Percentiles rank a stretch among this genome's conserved stretches.
phyloP scores from a whole-genome alignment of 2,888 invertebrate genomes.

The Drosophila nr. perissopoda region DNA sequence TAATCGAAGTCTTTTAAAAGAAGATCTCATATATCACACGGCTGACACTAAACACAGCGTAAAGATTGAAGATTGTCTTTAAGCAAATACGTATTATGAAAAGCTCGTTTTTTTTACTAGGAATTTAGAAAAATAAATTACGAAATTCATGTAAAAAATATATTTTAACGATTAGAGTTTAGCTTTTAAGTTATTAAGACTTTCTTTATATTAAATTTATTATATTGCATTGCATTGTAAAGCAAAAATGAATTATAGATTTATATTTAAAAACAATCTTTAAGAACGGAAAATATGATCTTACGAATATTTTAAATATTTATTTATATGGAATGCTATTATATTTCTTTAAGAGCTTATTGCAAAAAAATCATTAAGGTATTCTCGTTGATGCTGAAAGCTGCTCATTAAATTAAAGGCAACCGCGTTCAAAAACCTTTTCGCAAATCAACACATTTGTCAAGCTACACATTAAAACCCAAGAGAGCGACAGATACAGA shows the following conservation, averaged over 20 bases:
- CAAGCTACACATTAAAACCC: constrained; percentile 55
- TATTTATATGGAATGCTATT: not conserved
- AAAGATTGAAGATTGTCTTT: not conserved
- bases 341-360: too few species aligned
- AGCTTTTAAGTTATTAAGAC: not conserved
- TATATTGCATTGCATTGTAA: not conserved
- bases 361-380: not conserved
- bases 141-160: not conserved
- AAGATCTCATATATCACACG: constrained; percentile 27
- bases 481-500: not conserved
- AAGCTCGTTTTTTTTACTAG: not conserved
- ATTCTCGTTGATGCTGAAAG: constrained; percentile 1
- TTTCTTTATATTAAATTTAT: not conserved
- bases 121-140: not conserved
- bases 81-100: not conserved
- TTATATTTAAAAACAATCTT: not conserved
- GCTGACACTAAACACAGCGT: constrained; percentile 9
- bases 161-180: not conserved
- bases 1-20: constrained; percentile 1
- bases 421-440: constrained; percentile 27
- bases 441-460: constrained; percentile 69
- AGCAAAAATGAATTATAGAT: not conserved
- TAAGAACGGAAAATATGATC: not conserved
- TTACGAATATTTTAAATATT: not conserved
- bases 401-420: constrained; percentile 1